These are phyloP conservation scores for Bombus haemorrhoidalis DNA, from an alignment of 1,140 invertebrate species.

Conservation along the genomic window DNA sequence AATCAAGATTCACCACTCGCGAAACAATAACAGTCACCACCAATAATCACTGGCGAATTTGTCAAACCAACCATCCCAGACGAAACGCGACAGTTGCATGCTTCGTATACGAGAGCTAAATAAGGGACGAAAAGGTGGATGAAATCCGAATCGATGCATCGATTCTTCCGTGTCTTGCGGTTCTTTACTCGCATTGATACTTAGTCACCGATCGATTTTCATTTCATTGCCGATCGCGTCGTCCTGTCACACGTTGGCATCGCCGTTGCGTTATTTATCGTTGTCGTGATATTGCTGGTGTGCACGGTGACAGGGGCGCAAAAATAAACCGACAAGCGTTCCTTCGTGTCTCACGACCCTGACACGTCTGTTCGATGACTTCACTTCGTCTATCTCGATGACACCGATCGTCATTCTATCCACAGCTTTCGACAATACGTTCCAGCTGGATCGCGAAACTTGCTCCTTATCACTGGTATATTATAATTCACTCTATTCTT, in stretches of 20 bases:
- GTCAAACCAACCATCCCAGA: neutral
- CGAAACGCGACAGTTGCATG: neutral
- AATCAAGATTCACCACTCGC: constrained; percentile 22
- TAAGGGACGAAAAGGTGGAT: constrained; percentile 26
- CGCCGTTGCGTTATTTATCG: neutral
- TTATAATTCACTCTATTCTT: neutral
- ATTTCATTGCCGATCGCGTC: neutral
- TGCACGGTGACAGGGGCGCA: constrained; percentile 16
- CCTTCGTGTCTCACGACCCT: constrained; percentile 33
- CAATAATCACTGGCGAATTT: constrained; percentile 19
- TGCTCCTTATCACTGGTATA: neutral
- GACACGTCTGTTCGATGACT: constrained; percentile 27
- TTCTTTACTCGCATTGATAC: neutral
- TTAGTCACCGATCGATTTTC: neutral
- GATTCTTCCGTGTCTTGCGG: neutral
- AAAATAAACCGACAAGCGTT: constrained; percentile 46
- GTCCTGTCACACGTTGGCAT: neutral
- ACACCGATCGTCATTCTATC: neutral
- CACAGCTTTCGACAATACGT: neutral
- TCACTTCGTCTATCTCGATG: neutral
- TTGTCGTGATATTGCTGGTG: neutral
- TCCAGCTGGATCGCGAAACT: neutral
- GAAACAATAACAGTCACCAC: constrained; percentile 13
- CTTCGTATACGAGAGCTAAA: neutral
- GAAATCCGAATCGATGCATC: constrained; percentile 40